Percentiles rank a stretch among this genome's conserved stretches.
Conservation (phyloP, 2,888 invertebrate species). For the Thalpophila matura region DNA sequence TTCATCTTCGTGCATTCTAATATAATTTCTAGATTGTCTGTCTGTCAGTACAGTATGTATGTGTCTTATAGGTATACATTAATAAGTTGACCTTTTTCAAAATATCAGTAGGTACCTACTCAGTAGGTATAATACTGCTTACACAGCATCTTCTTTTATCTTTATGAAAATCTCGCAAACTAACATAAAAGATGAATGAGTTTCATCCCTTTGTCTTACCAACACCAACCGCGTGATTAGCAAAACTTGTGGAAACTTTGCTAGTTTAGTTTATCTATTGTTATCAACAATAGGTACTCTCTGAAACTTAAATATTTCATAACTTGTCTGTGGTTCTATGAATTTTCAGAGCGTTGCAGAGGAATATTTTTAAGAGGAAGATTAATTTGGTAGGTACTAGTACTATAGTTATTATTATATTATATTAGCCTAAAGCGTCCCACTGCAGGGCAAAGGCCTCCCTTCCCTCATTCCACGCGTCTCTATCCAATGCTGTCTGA, state of each 20-base stretch:
- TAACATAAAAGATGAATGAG: constrained; percentile 46
- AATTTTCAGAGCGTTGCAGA: not conserved
- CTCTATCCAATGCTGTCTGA: no score
- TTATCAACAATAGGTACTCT: constrained; percentile 41
- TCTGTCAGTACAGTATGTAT: no score
- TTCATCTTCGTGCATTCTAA: no score
- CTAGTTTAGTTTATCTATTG: constrained; percentile 49
- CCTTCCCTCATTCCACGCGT: no score
- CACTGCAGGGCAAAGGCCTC: no score
- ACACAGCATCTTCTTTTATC: constrained; percentile 27
- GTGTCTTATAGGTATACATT: no score
- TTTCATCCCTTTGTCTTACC: constrained; percentile 45
- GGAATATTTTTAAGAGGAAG: constrained; percentile 4
- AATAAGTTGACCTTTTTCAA: not conserved
- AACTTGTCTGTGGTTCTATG: constrained; percentile 20
- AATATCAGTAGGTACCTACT: not conserved
- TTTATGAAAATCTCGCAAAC: constrained; percentile 36
- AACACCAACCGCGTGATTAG: constrained; percentile 49
- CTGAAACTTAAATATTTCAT: constrained; percentile 29
- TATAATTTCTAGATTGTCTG: no score
- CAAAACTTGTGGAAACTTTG: constrained; percentile 40
- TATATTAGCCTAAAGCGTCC: no score
- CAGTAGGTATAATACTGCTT: not conserved
- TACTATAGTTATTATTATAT: no score
- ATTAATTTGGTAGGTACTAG: not conserved